A percentile compares a stretch with the other conserved stretches of the same genome.
Conservation (phyloP, 1,140 invertebrate genomes). For the Bemisia tabaci region DNA sequence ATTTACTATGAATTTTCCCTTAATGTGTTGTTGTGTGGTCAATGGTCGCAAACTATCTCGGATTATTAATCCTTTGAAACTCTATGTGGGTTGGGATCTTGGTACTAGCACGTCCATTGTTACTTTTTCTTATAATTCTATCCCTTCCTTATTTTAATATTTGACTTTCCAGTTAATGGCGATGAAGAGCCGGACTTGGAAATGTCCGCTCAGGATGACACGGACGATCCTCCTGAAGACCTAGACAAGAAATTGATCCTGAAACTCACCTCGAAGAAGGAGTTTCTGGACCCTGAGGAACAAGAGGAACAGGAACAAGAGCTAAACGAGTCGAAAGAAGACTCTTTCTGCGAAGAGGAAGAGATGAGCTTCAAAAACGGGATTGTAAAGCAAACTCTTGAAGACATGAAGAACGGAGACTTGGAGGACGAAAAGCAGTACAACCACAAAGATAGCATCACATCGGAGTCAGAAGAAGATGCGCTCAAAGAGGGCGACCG, state of each 20-base stretch:
- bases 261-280: background rate
- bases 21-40: too few species aligned
- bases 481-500: background rate
- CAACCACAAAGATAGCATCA: background rate
- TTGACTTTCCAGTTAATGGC: background rate
- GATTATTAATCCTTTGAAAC: too few species aligned
- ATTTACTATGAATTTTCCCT: too few species aligned
- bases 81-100: too few species aligned
- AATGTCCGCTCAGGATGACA: background rate
- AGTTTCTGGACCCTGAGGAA: background rate
- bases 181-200: background rate
- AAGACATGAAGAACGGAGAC: background rate
- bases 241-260: background rate
- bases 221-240: too few species aligned
- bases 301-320: background rate
- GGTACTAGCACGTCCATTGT: too few species aligned
- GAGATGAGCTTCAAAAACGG: background rate
- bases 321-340: background rate
- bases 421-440: background rate
- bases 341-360: background rate
- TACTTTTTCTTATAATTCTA: too few species aligned
- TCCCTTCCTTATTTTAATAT: background rate
- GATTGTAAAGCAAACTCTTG: background rate
- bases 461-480: background rate
- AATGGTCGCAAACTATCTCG: too few species aligned